phyloP scores from a whole-genome alignment of 1,140 invertebrate species.

The Hycleus phaleratus region DNA sequence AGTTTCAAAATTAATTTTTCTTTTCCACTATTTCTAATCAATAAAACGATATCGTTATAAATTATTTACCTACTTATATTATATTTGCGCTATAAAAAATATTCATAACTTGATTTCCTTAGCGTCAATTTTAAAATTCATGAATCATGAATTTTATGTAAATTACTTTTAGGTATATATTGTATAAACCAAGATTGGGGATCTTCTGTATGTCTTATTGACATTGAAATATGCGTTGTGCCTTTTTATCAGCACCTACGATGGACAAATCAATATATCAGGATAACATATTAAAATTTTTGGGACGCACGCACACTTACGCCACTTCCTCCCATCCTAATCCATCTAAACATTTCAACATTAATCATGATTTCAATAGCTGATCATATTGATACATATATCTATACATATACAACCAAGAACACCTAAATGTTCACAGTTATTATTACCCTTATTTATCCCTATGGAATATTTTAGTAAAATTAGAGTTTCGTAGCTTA shows the following conservation, averaged over 20 bases:
- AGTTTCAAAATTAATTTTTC: no score
- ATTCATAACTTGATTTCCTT: conserved; percentile 19
- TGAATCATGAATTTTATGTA: conserved; percentile 18
- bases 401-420: no score
- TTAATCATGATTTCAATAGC: no score
- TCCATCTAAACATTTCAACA: no score
- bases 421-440: no score
- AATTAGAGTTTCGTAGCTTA: no score
- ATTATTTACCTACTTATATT: conserved; percentile 3
- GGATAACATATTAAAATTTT: conserved; percentile 14
- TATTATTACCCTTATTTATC: no score
- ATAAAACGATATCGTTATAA: no score
- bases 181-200: conserved; percentile 13
- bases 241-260: conserved; percentile 14
- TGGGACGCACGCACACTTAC: conserved; percentile 9
- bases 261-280: conserved; percentile 20
- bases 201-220: conserved; percentile 16
- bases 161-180: conserved; percentile 18
- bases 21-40: no score
- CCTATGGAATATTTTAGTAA: no score
- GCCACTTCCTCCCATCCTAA: no score
- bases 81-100: conserved; percentile 16
- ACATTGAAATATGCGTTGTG: conserved; percentile 13
- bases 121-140: conserved; percentile 20
- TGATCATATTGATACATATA: no score